Evolutionary conservation across 2,113 vertebrate species (phyloP).

Genomic region (Lates calcarifer): DNA sequence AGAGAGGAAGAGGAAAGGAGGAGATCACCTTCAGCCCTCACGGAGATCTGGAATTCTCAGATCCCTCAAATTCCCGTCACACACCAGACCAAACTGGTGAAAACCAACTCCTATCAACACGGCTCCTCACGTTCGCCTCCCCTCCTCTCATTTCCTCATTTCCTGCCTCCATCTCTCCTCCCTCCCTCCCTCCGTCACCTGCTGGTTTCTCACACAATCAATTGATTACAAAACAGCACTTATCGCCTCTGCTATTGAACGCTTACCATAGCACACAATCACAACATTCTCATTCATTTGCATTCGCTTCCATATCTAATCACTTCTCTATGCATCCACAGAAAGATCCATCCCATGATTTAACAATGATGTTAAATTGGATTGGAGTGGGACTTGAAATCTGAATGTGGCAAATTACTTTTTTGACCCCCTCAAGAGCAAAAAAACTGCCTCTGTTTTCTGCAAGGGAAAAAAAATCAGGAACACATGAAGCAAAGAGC

Average conservation of each 20-base stretch:
- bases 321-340: not conserved
- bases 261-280: constrained; percentile 48
- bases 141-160: constrained; percentile 40
- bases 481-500: not conserved
- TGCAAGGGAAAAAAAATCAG: not conserved
- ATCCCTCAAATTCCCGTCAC: not conserved
- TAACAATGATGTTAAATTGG: constrained; percentile 12
- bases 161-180: constrained; percentile 39
- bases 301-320: constrained; percentile 37
- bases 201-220: constrained; percentile 73
- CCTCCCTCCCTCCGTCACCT: constrained; percentile 52
- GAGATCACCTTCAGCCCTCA: not conserved
- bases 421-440: not conserved
- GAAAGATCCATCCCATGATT: not conserved
- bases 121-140: constrained; percentile 34
- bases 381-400: constrained; percentile 5
- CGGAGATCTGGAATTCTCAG: not conserved
- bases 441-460: not conserved
- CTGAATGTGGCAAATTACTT: constrained; percentile 4
- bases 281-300: constrained; percentile 59
- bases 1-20: not conserved
- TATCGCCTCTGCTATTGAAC: constrained; percentile 51
- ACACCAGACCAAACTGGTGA: constrained; percentile 37
- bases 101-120: constrained; percentile 37
- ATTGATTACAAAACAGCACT: constrained; percentile 67